Evolutionary conservation across 2,888 invertebrate genomes (phyloP).

Genomic region (Carabus problematicus): DNA sequence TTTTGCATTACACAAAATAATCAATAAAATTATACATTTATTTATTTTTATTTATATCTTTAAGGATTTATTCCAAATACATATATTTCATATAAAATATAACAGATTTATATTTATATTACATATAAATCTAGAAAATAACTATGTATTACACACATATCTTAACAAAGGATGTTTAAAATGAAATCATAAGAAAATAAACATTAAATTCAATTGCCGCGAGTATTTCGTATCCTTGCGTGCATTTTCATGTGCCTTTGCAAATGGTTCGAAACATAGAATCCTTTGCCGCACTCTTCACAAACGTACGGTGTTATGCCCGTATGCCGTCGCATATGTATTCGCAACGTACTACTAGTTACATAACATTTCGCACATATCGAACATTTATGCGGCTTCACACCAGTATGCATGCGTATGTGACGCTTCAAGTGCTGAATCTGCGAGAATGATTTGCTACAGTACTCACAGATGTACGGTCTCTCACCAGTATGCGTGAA

Average conservation of each 20-base stretch:
- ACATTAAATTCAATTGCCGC: no score
- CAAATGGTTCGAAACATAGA: slow-evolving; percentile 27
- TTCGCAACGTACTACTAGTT: slow-evolving; percentile 28
- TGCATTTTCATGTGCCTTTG: slow-evolving; percentile 30
- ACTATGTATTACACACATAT: no score
- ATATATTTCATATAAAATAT: no score
- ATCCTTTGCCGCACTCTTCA: slow-evolving; percentile 29
- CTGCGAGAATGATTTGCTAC: slow-evolving; percentile 8
- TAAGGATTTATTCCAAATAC: no score
- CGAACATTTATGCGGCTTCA: slow-evolving; percentile 50
- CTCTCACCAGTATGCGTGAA: slow-evolving; percentile 8
- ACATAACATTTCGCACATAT: slow-evolving; percentile 48
- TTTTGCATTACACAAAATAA: no score
- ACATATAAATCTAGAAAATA: no score
- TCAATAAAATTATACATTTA: no score
- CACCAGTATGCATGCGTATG: slow-evolving; percentile 50
- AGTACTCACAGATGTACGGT: background rate
- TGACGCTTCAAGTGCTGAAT: slow-evolving; percentile 46
- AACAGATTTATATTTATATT: no score
- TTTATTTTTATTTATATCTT: no score
- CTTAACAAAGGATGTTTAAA: no score
- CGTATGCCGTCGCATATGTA: slow-evolving; percentile 30
- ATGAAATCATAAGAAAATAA: no score
- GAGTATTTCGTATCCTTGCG: no score
- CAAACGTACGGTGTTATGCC: slow-evolving; percentile 34